Evolutionary conservation across 2,113 vertebrate species (phyloP), one percentile per base, ranked within the genome.

Genomic region (Okapia johnstoni): DNA sequence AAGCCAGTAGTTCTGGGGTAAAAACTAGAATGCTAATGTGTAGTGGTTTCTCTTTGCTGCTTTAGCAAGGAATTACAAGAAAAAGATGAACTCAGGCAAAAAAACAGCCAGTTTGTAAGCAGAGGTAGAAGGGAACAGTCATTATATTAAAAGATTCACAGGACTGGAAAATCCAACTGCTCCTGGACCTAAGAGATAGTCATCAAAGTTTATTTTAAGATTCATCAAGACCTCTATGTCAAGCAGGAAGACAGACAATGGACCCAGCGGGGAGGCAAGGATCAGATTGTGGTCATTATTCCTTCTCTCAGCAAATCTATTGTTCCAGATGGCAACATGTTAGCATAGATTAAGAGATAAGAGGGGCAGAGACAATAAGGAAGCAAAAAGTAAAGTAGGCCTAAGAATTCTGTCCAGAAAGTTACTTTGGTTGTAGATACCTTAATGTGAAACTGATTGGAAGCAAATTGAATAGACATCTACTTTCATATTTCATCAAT

Each of bases 401-500:
- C 84, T 81, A 87, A 95, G 81, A 79, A 95, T 79, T 91, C 23
- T n/a, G 16, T 46, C 23, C 17, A 91, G 81, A 63, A 95, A 91
- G 48, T 81, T 81, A 81, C 50, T 66, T 92, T 43, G 89, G 40
- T 66, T 66, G 55, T 92, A 55, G 40, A 86, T 66, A 79, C 57
- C 23, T 33, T 40, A 36, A 86, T 70, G 13, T 66, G 70, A 80
- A 85, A 66, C 40, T 86, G 50, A 80, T 19, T 70, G n/a, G 40
- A 87, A 57, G 83, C 89, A 95, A 87, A 81, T 21, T 81, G 70
- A 58, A 52, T 40, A 87, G 73, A 87, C 4, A 12, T 10, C 19
- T 66, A 80, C 40, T 95, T 95, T 95, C 73, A 52, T 43, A 81
- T 70, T 95, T 94, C 58, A 70, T 70, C 11, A 94, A 30, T 81